Percentiles rank a stretch among this genome's conserved stretches.
Conservation (phyloP, 2,888 invertebrate species). For the Thereva unica region DNA sequence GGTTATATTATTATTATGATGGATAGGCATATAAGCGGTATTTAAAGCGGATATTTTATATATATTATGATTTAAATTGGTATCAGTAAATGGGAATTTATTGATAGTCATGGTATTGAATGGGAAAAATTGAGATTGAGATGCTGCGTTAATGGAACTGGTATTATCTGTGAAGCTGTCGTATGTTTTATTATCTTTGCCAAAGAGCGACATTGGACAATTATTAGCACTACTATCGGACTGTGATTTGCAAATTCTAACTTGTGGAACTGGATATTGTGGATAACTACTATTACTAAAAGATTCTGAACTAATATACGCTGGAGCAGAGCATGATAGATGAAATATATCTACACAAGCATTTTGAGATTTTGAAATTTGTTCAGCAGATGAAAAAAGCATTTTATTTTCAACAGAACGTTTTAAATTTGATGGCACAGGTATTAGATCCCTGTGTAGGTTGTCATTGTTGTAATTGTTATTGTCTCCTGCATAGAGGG, state of each 20-base stretch:
- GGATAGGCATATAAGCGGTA: not conserved
- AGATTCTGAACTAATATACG: conserved; percentile 13
- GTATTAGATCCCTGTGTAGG: not conserved
- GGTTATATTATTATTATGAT: not conserved
- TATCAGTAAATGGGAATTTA: not conserved
- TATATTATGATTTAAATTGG: conserved; percentile 1
- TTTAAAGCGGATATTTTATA: conserved; percentile 3
- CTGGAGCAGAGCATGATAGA: conserved; percentile 38
- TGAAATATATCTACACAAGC: conserved; percentile 29
- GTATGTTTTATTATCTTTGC: conserved; percentile 1
- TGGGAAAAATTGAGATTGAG: conserved; percentile 40
- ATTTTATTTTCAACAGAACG: not conserved
- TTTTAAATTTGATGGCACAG: not conserved
- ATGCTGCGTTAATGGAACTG: conserved; percentile 37
- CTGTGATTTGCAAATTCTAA: conserved; percentile 21
- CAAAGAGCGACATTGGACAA: not conserved
- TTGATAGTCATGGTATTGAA: not conserved
- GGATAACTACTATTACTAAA: not conserved
- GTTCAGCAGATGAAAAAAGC: conserved; percentile 27
- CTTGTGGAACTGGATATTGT: not conserved
- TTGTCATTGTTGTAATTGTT: not conserved
- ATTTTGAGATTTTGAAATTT: conserved; percentile 10
- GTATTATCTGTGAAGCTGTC: conserved; percentile 17
- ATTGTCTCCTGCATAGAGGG: conserved; percentile 17
- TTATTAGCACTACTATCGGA: conserved; percentile 7